phyloP scores from a whole-genome alignment of 2,888 invertebrate species.

The Ecdyonurus torrentis region DNA sequence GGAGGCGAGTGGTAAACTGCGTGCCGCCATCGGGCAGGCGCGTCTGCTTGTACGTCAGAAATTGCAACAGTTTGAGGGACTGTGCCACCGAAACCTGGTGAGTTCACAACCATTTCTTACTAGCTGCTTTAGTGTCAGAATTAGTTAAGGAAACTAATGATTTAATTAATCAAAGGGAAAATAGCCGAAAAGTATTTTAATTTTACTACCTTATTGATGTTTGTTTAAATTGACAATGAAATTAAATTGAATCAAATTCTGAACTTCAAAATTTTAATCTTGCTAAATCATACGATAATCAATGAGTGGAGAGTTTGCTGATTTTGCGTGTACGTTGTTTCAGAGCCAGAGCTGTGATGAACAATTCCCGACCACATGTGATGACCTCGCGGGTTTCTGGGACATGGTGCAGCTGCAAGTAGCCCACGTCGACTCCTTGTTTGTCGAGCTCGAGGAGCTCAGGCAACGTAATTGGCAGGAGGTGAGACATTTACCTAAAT shows the following conservation, averaged over 20 bases:
- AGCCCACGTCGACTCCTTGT: constrained; percentile 63
- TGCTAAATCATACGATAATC: no score
- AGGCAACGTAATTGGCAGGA: constrained; percentile 44
- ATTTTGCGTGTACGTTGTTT: constrained; percentile 3
- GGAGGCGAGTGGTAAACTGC: constrained; percentile 64
- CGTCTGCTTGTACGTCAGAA: constrained; percentile 77
- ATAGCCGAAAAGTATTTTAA: no score
- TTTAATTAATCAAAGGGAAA: no score
- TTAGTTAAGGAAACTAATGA: no score
- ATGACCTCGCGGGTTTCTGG: constrained; percentile 93
- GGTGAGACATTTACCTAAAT: no score
- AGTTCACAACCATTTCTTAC: no score
- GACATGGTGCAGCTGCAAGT: constrained; percentile 93
- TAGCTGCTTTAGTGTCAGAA: no score
- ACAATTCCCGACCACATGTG: constrained; percentile 71
- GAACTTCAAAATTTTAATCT: no score
- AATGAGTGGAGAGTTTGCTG: no score
- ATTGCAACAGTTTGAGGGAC: constrained; percentile 86
- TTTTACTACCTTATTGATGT: no score
- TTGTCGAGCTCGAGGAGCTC: constrained; percentile 46
- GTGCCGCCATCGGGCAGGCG: constrained; percentile 84
- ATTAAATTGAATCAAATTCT: no score
- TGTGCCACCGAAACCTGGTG: constrained; percentile 46
- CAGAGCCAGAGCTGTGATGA: constrained; percentile 53
- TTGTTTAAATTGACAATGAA: no score